These are phyloP conservation scores for Dryadula phaetusa DNA, from an alignment of 2,888 invertebrate genomes.

Conservation along the genomic window DNA sequence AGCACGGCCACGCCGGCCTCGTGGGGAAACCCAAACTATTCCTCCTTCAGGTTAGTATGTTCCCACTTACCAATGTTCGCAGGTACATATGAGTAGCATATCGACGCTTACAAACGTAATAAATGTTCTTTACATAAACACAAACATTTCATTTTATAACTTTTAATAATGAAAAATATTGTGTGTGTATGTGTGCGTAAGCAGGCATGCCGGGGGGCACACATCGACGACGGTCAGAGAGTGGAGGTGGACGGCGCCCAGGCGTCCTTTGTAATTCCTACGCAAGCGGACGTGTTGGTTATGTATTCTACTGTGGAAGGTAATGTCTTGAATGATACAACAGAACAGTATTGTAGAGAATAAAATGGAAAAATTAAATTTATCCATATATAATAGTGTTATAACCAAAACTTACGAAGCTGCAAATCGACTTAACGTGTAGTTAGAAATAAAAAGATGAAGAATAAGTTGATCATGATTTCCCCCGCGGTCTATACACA, in stretches of 20 bases:
- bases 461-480: no score
- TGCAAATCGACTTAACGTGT: no score
- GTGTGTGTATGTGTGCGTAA: background rate
- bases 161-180: no score
- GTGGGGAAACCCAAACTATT: slow-evolving; percentile 66
- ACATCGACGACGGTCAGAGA: slow-evolving; percentile 58
- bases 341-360: background rate
- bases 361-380: background rate
- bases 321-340: slow-evolving; percentile 42
- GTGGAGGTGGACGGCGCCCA: slow-evolving; percentile 57
- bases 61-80: no score
- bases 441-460: no score
- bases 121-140: no score
- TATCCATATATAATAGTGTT: no score
- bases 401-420: no score
- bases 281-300: slow-evolving; percentile 66
- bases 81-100: background rate
- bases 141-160: no score
- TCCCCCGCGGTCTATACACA: no score
- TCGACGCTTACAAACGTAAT: no score
- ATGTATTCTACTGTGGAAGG: slow-evolving; percentile 68
- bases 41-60: slow-evolving; percentile 58
- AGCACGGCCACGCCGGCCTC: slow-evolving; percentile 52
- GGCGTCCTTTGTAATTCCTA: slow-evolving; percentile 54
- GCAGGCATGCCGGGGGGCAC: slow-evolving; percentile 67